Base-by-base conservation (phyloP, 1,140 invertebrate genomes). In the Pentalonia nigronervosa region DNA sequence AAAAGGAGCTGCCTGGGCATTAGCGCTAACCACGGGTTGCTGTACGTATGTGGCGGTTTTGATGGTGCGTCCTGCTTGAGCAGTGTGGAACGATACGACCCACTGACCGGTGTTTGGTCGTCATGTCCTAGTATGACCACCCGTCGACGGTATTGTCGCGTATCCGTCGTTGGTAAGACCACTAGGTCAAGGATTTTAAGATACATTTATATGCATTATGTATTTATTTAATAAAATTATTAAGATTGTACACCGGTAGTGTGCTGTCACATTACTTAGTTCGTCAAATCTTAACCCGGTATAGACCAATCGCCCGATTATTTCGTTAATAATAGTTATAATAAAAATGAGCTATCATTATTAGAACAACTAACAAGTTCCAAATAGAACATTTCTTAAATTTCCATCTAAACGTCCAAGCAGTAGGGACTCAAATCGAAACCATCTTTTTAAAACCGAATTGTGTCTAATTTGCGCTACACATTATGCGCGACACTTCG, bases 21-120 rank as follows among this genome's bases (percentile, higher is more conserved):
- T 50, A 96, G 96, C 95, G 95, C 95, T 7, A 96, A 96, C 95
- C 96, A 97, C 94, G 97, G 97, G 21, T 94, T 97, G 30, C 95
- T 97, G 34, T 98, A 97, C 93, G 97, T 96, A 0, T 97, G 96
- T 88, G 97, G 97, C 30, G 97, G 97, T 9, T 97, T 97, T 94
- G 97, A 97, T 94, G 97, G 97, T 17, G 97, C 96, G 30, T 97
- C 96, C 1, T 97, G 97, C 94, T 94, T 97, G 14, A 97, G 96
- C 95, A 97, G 96, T 89, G 96, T 97, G 94, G 97, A 97, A 95
- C 95, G 97, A 25, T 97, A 96, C 94, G 97, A 97, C 94, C 96
- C 97, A 0, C 94, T 97, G 2, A 97, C 96, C 0, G 96, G 96
- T 50, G 95, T 96, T 76, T 97, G 97, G 97, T 96, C 96, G 94